Evolutionary conservation across 1,140 invertebrate genomes (phyloP), one percentile per base, ranked within the genome.

Genomic region (Acyrthosiphon pisum): DNA sequence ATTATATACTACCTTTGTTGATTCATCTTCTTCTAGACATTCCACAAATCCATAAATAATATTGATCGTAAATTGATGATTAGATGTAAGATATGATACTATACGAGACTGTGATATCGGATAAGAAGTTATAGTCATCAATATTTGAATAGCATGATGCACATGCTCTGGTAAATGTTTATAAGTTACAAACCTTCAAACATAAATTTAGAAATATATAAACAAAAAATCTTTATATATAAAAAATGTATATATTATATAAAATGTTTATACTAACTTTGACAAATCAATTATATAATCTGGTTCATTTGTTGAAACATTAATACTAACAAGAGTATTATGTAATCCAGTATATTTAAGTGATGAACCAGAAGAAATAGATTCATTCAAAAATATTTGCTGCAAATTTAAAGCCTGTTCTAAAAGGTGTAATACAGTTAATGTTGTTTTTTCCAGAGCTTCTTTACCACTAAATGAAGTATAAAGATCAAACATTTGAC

Each of bases 11-110:
- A 95, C 94, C 93, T 94, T 94, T 90, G 95, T 94, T 4, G 94
- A 94, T 94, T 96, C 96, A 91, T 98, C 97, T 91, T 96, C 95
- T 94, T 99, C 98, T 68, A 99, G 95, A 94, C 97, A 98, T 94
- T 98, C 98, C 46, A 99, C 98, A 95, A 99, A 99, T 0, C 97
- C 97, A 94, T 98, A 97, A 53, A 98, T 96, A 92, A 98, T 96
- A 68, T 95, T 95, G 0, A 95, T 95, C 9, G 96, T 94, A 8
- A 96, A 94, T 44, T 95, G 95, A 93, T 96, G 95, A 22, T 96
- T 96, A 4, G 96, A 96, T 1, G 96, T 97, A 93, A 98, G 96
- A 30, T 97, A 96, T 50, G 96, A 97, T 7, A 98, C 95, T 1
- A 98, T 95, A 94, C 98, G 97, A 9, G 96, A 96, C 93, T 97